Percentiles rank a stretch among this genome's conserved stretches.
These are phyloP conservation scores for Cirrhinus molitorella DNA, from an alignment of 2,797 vertebrate genomes.

Conservation along the genomic window DNA sequence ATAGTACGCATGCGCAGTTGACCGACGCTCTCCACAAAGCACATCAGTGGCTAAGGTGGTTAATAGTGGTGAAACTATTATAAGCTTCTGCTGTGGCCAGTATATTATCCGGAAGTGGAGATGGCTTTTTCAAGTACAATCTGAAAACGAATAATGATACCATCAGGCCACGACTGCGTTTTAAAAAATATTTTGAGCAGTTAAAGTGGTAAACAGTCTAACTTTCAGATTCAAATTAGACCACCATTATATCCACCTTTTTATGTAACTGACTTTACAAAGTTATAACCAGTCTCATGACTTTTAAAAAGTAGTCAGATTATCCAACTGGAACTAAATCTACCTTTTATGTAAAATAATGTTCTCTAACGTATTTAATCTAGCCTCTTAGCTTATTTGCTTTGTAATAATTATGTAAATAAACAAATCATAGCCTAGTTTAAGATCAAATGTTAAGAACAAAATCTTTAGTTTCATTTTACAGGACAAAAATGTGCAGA, in stretches of 20 bases:
- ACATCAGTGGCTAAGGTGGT: conserved; percentile 2
- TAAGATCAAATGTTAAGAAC: no score
- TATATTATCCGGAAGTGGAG: background rate
- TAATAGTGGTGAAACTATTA: conserved; percentile 12
- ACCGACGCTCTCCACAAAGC: conserved; percentile 2
- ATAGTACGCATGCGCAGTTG: conserved; percentile 55
- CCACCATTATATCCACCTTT: no score
- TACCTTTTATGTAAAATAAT: background rate
- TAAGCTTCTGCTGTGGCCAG: background rate
- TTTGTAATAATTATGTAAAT: background rate
- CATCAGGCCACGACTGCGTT: background rate
- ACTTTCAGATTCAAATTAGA: background rate
- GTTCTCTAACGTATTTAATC: background rate
- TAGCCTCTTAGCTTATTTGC: background rate
- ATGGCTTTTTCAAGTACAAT: background rate
- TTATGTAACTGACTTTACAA: no score
- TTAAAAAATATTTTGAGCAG: background rate
- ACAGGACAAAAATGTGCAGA: background rate
- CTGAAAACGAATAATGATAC: background rate
- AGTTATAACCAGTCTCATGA: no score
- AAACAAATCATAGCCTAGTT: no score
- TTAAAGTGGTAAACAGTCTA: background rate
- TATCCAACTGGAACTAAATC: no score
- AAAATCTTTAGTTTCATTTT: background rate
- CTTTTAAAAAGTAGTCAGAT: background rate